Percentiles rank a stretch among this genome's conserved stretches.
Conservation (phyloP, 1,140 invertebrate genomes). For the Calephelis nemesis region DNA sequence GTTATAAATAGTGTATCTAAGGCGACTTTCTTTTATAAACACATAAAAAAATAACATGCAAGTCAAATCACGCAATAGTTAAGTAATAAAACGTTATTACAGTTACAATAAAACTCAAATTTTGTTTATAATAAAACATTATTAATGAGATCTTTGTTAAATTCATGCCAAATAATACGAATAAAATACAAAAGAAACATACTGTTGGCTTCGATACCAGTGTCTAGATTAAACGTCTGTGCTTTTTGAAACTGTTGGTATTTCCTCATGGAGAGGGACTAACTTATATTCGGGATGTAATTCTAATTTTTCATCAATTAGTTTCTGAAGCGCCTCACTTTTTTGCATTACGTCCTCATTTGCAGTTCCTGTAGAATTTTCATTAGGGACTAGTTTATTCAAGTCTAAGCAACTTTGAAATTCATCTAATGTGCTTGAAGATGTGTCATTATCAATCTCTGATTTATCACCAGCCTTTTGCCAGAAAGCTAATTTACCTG, state of each 20-base stretch:
- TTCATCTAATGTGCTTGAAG: constrained; percentile 46
- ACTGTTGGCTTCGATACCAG: constrained; percentile 48
- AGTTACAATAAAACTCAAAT: too few species aligned
- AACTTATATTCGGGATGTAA: constrained; percentile 67
- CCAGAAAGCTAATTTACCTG: constrained; percentile 76
- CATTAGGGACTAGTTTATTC: constrained; percentile 27
- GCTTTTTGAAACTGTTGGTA: constrained; percentile 60
- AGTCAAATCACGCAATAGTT: too few species aligned
- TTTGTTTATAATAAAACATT: too few species aligned
- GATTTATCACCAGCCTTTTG: constrained; percentile 59
- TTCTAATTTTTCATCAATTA: constrained; percentile 66
- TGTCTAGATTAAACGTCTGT: constrained; percentile 67
- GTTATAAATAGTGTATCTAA: too few species aligned
- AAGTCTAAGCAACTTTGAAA: constrained; percentile 50
- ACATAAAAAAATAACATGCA: too few species aligned
- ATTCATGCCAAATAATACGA: constrained; percentile 32
- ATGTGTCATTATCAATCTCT: constrained; percentile 52
- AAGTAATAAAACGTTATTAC: not conserved
- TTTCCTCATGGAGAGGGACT: constrained; percentile 55
- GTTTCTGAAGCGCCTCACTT: constrained; percentile 61
- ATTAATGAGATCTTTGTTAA: too few species aligned
- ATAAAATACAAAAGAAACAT: constrained; percentile 52
- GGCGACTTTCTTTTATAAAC: too few species aligned
- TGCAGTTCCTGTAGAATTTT: constrained; percentile 19
- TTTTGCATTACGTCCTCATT: constrained; percentile 41